phyloP scores from a whole-genome alignment of 1,140 invertebrate genomes.

The Drosophila lacertosa region DNA sequence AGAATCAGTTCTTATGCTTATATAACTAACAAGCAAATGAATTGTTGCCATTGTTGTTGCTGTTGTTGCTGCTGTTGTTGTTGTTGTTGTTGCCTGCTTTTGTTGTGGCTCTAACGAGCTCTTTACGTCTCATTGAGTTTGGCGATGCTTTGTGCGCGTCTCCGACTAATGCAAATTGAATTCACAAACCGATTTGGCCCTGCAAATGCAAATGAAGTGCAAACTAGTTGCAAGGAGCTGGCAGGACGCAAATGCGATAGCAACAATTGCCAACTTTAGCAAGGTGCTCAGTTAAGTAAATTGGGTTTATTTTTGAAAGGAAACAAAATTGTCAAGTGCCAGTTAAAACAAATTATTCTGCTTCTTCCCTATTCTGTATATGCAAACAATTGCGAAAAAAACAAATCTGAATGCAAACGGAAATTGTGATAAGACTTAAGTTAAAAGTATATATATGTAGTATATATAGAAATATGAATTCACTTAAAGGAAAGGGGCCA shows the following conservation, averaged over 20 bases:
- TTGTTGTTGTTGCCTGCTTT: not conserved
- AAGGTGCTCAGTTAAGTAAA: not conserved
- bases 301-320: slow-evolving; percentile 9
- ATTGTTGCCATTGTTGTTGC: slow-evolving; percentile 10
- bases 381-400: slow-evolving; percentile 5
- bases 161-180: slow-evolving; percentile 66
- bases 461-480: not conserved
- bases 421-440: no score
- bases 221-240: slow-evolving; percentile 23
- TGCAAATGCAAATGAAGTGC: slow-evolving; percentile 68
- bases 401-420: slow-evolving; percentile 12
- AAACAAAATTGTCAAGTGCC: slow-evolving; percentile 6
- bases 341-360: not conserved
- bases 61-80: not conserved
- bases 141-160: slow-evolving; percentile 13
- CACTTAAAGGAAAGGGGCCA: not conserved
- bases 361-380: not conserved
- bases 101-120: slow-evolving; percentile 55
- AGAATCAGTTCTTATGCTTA: slow-evolving; percentile 8
- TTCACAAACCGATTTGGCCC: slow-evolving; percentile 34
- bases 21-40: slow-evolving; percentile 21
- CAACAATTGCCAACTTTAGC: not conserved
- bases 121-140: slow-evolving; percentile 59
- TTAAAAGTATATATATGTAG: no score
- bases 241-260: no score